These are phyloP conservation scores for Mamestra brassicae DNA, from an alignment of 2,888 invertebrate species.

Conservation along the genomic window DNA sequence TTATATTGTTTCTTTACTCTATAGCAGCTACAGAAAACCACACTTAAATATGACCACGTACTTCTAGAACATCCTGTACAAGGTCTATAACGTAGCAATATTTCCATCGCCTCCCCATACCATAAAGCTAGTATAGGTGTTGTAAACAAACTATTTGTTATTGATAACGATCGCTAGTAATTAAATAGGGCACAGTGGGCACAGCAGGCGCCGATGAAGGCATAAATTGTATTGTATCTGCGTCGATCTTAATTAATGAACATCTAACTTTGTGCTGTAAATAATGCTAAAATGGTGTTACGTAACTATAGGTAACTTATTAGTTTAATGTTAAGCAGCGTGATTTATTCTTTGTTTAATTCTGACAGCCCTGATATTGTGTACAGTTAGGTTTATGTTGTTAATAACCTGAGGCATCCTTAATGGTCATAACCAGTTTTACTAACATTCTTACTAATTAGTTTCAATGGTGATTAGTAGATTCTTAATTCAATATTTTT, in stretches of 20 bases:
- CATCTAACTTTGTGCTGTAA: conserved; percentile 54
- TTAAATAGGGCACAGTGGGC: conserved; percentile 67
- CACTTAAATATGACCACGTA: no score
- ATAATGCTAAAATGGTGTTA: conserved; percentile 48
- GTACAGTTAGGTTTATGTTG: no score
- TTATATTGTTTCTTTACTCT: no score
- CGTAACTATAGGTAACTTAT: conserved; percentile 3
- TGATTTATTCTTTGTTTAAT: background rate
- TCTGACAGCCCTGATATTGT: no score
- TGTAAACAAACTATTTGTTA: conserved; percentile 67
- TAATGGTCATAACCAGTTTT: no score
- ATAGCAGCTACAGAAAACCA: no score
- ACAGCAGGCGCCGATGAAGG: conserved; percentile 63
- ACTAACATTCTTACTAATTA: no score
- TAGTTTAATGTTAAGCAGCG: background rate
- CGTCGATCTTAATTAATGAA: conserved; percentile 69
- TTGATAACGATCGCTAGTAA: conserved; percentile 66
- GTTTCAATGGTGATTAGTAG: no score
- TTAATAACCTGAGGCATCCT: no score
- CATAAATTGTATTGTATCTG: conserved; percentile 69
- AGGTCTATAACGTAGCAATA: background rate
- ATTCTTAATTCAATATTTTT: no score
- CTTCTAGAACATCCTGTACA: background rate
- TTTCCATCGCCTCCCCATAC: conserved; percentile 6
- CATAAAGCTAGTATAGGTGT: conserved; percentile 45